These are phyloP conservation scores for Loris lydekkerianus DNA, from an alignment of 2,797 vertebrate genomes.

Conservation along the genomic window DNA sequence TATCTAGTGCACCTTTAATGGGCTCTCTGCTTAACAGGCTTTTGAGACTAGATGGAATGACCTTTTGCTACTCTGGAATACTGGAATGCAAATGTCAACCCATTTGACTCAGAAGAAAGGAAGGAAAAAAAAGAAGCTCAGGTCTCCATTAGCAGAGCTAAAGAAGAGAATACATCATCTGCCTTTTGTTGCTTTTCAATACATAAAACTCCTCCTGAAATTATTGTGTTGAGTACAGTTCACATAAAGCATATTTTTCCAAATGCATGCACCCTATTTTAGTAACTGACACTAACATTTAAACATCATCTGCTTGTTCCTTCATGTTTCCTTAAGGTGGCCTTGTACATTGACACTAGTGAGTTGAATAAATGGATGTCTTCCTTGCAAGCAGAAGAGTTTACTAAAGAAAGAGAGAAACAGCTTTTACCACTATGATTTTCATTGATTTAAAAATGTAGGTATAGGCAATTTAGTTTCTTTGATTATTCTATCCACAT, in stretches of 20 bases:
- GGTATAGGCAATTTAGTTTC: neutral
- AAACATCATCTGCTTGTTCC: neutral
- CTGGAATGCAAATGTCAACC: neutral
- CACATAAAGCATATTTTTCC: neutral
- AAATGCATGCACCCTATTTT: neutral
- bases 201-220: neutral
- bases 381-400: neutral
- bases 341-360: neutral
- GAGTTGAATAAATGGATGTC: neutral
- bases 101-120: neutral
- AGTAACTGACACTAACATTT: neutral
- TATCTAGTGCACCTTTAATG: neutral
- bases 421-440: neutral
- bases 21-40: neutral
- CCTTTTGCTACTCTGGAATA: conserved; percentile 16
- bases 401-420: conserved; percentile 13
- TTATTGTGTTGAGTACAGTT: conserved; percentile 9
- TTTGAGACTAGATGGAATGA: neutral
- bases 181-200: conserved; percentile 21
- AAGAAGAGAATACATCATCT: neutral
- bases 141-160: conserved; percentile 7
- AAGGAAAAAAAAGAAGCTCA: neutral
- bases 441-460: neutral
- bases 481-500: neutral
- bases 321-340: neutral